Conservation (phyloP, 2,797 vertebrate species). For the Amblyraja radiata region DNA sequence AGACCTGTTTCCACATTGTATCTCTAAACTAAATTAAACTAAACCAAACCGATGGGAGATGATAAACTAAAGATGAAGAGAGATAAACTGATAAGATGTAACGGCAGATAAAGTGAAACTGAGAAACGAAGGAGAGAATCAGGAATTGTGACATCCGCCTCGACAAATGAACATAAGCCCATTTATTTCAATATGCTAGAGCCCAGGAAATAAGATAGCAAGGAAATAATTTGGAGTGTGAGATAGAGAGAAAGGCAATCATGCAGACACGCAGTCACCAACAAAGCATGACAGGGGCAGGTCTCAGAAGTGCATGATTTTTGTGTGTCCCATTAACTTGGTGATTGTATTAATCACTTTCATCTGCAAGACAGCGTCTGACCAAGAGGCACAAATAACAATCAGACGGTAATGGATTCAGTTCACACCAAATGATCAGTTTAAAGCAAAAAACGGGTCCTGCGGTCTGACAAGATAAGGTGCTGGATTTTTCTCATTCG, state of each 20-base stretch:
- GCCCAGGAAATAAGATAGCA: background rate
- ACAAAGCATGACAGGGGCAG: too few species aligned
- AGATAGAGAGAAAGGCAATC: background rate
- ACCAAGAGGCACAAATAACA: constrained; percentile 21
- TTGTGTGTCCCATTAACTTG: background rate
- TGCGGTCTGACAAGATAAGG: background rate
- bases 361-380: constrained; percentile 9
- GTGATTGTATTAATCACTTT: background rate
- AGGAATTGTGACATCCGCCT: background rate
- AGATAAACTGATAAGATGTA: background rate
- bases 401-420: constrained; percentile 21
- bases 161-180: background rate
- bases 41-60: background rate
- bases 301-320: constrained; percentile 3
- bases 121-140: background rate
- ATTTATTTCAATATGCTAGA: background rate
- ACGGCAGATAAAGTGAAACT: background rate
- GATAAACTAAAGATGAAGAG: background rate
- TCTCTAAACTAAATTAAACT: too few species aligned
- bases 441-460: background rate
- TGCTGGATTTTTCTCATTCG: background rate
- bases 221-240: background rate
- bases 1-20: too few species aligned
- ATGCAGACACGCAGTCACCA: background rate
- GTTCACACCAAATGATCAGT: constrained; percentile 17